Evolutionary conservation across 2,113 vertebrate genomes (phyloP), one percentile per base, ranked within the genome.

Genomic region (Carassius gibelio): DNA sequence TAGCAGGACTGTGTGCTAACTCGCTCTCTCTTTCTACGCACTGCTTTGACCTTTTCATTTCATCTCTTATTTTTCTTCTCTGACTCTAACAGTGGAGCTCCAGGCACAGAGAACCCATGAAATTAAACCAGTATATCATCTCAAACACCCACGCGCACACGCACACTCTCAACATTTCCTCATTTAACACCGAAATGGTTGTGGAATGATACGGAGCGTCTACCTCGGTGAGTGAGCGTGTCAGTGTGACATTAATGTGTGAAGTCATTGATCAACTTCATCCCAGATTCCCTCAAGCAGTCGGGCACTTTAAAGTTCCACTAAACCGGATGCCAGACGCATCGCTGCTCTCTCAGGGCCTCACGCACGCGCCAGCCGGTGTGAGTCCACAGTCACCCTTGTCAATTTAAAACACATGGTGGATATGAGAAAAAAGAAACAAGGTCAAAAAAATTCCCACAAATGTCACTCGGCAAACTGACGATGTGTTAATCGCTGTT

Each of bases 41-140:
- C 36, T 4, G 21, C 26, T 61, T 75, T 75, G 69, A 81, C 85
- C 84, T 85, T 81, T 86, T 74, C 66, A 80, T 80, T 74, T 86
- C 69, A 75, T 61, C 38, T 74, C 69, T 75, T 85, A 64, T 75
- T 75, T 69, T 78, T 55, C 75, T 23, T 66, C 74, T 76, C 48
- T 57, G 21, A 57, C 42, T 62, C 48, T 75, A 80, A 48, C 30
- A 75, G 61, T 69, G 42, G n/a, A 55, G 42, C 48, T 69, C 50
- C 74, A 81, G 66, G 82, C 77, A 82, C 26, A 48, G 78, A 74
- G 48, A 21, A 50, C 57, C 21, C 62, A 75, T 36, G 68, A 83
- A 87, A 87, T 89, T 85, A 89, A 75, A 87, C 23, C 71, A 68
- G 59, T 87, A 88, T 82, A 85, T 86, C 84, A 84, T 83, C 66